Percentiles rank a stretch among this genome's conserved stretches.
Evolutionary conservation across 2,888 invertebrate species (phyloP).

Genomic region (Lordiphosa andalusiaca): DNA sequence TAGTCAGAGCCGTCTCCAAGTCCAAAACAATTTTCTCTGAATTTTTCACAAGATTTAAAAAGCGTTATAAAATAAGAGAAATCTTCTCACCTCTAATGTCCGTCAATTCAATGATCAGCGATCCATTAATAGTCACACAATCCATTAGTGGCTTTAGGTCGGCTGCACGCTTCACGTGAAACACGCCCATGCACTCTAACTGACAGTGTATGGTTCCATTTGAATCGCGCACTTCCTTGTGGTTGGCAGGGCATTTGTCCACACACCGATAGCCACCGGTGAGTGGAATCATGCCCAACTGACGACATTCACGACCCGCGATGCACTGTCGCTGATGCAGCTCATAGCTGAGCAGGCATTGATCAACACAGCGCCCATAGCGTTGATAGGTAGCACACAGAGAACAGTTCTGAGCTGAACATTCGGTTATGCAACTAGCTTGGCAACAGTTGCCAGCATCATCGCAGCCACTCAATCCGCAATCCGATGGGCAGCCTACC

Average conservation of each 20-base stretch:
- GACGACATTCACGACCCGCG: constrained; percentile 48
- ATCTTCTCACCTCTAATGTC: constrained; percentile 60
- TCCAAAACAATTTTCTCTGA: constrained; percentile 76
- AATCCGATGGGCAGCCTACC: constrained; percentile 81
- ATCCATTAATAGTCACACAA: constrained; percentile 86
- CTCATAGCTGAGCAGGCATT: constrained; percentile 53
- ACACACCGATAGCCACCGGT: constrained; percentile 81
- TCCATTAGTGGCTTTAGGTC: constrained; percentile 81
- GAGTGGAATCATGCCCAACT: constrained; percentile 47
- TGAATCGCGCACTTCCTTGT: constrained; percentile 31
- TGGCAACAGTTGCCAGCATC: constrained; percentile 87
- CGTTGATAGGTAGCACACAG: constrained; percentile 62
- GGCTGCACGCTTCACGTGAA: constrained; percentile 42
- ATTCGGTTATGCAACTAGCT: constrained; percentile 87
- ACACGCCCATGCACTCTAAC: constrained; percentile 59
- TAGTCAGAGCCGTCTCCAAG: constrained; percentile 83
- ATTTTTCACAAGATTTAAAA: not conserved
- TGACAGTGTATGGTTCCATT: constrained; percentile 43
- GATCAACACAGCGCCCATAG: constrained; percentile 66
- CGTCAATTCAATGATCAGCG: constrained; percentile 82
- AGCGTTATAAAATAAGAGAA: no score
- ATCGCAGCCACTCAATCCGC: constrained; percentile 81
- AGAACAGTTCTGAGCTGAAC: constrained; percentile 85
- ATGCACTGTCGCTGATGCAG: constrained; percentile 60
- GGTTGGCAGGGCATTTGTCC: constrained; percentile 84